Conservation (phyloP, 2,888 invertebrate species). For the Schizaphis graminum region DNA sequence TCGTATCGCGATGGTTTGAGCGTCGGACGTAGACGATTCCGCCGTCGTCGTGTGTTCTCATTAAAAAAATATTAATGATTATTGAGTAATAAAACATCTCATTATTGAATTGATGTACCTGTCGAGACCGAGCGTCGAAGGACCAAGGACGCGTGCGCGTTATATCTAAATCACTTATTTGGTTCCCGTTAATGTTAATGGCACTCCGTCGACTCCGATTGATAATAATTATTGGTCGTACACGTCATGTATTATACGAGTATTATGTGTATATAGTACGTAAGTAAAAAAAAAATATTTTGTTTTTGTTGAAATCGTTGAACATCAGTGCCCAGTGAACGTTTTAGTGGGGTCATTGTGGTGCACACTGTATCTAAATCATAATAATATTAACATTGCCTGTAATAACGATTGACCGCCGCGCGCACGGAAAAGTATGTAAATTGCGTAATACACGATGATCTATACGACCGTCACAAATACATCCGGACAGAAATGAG, state of each 20-base stretch:
- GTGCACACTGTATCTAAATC: neutral
- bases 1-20: neutral
- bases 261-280: neutral
- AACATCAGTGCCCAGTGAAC: neutral
- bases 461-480: slow-evolving; percentile 26
- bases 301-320: neutral
- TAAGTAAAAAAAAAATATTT: neutral
- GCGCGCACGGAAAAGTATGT: slow-evolving; percentile 8
- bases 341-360: slow-evolving; percentile 5
- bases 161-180: neutral
- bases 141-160: neutral
- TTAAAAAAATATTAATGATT: neutral
- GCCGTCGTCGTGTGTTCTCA: neutral
- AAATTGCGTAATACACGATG: slow-evolving; percentile 21
- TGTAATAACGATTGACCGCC: neutral
- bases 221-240: neutral
- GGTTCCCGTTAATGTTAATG: neutral
- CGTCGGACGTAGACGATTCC: neutral
- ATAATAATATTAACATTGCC: neutral
- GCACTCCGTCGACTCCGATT: neutral
- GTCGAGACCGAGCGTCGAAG: neutral
- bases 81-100: neutral
- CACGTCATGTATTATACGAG: neutral
- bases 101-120: neutral
- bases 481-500: slow-evolving; percentile 38